Evolutionary conservation across 2,888 invertebrate genomes (phyloP).

Genomic region (Odiellus spinosus): DNA sequence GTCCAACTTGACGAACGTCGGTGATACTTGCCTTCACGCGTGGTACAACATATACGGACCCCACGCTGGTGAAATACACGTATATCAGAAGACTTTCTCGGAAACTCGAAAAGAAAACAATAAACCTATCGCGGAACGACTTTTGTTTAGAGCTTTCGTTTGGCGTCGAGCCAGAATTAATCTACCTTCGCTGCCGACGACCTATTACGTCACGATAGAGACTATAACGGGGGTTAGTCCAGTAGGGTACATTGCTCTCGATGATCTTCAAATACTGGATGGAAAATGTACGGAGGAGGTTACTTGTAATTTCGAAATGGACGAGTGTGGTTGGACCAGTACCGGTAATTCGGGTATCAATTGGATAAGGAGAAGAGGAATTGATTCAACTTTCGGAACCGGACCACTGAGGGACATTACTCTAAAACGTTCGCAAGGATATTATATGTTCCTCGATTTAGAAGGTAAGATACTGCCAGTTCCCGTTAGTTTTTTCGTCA

Average conservation of each 20-base stretch:
- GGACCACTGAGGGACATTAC: slow-evolving; percentile 14
- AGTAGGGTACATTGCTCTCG: slow-evolving; percentile 15
- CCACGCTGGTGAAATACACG: slow-evolving; percentile 24
- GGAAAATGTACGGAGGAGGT: slow-evolving; percentile 12
- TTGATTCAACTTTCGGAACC: slow-evolving; percentile 7
- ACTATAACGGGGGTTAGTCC: slow-evolving; percentile 9
- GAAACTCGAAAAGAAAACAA: slow-evolving; percentile 11
- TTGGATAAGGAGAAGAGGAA: slow-evolving; percentile 13
- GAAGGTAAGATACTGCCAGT: no score
- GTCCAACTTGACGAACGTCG: slow-evolving; percentile 11
- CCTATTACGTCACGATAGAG: slow-evolving; percentile 10
- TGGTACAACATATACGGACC: slow-evolving; percentile 17
- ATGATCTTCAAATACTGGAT: slow-evolving; percentile 12
- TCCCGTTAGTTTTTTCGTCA: no score
- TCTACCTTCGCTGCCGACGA: slow-evolving; percentile 9
- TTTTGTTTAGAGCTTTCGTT: slow-evolving; percentile 7
- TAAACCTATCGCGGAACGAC: slow-evolving; percentile 10
- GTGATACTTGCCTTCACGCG: slow-evolving; percentile 13
- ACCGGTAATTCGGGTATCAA: slow-evolving; percentile 9
- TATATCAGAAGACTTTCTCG: slow-evolving; percentile 21
- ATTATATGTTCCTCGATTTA: slow-evolving; percentile 11
- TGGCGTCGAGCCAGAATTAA: slow-evolving; percentile 12
- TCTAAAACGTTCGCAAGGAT: slow-evolving; percentile 10
- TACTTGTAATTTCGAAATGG: slow-evolving; percentile 15
- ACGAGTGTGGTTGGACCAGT: slow-evolving; percentile 14